phyloP scores from a whole-genome alignment of 1,140 invertebrate species.

The Bombus fervidus region DNA sequence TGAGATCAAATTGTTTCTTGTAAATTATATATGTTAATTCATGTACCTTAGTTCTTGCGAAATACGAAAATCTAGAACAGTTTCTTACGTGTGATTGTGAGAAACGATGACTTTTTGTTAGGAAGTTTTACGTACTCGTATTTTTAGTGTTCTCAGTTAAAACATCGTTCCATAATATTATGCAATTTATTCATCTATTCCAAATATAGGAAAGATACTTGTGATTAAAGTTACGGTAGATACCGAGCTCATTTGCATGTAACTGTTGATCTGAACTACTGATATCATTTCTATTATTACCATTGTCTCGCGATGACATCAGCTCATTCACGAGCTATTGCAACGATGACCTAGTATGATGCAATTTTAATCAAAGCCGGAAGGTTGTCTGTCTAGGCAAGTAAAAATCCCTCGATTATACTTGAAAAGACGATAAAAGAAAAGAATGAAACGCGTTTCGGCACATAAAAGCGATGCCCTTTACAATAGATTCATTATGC shows the following conservation, averaged over 20 bases:
- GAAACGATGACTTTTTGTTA: neutral
- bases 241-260: neutral
- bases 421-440: slow-evolving; percentile 10
- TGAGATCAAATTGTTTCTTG: neutral
- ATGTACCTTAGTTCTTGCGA: neutral
- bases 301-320: slow-evolving; percentile 33
- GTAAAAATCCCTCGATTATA: neutral
- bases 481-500: too few species aligned
- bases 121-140: neutral
- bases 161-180: neutral
- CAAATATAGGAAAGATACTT: neutral
- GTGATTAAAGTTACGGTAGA: neutral
- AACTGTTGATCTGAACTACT: slow-evolving; percentile 10
- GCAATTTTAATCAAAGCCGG: slow-evolving; percentile 37
- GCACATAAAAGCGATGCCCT: neutral
- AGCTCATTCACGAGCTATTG: slow-evolving; percentile 26
- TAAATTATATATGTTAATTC: neutral
- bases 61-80: neutral
- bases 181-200: neutral
- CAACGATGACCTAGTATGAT: neutral
- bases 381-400: slow-evolving; percentile 8
- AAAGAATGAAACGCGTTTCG: neutral
- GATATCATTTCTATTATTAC: slow-evolving; percentile 59
- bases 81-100: neutral
- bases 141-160: too few species aligned